A percentile compares a stretch with the other conserved stretches of the same genome.
Evolutionary conservation across 2,113 vertebrate species (phyloP).

Genomic region (Beaufortia kweichowensis): DNA sequence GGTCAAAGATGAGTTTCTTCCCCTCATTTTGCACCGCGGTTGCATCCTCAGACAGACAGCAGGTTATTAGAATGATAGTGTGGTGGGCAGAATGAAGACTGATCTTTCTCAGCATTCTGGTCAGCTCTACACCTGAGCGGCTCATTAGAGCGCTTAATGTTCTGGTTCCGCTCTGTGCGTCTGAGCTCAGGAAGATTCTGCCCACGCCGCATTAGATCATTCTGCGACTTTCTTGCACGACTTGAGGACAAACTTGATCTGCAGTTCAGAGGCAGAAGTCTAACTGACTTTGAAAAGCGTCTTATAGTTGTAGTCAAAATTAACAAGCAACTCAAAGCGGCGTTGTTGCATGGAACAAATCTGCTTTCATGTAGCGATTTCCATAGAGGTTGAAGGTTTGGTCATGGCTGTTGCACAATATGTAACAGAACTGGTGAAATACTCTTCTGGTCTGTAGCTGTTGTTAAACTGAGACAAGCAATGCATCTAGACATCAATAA

Average conservation of each 20-base stretch:
- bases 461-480: constrained; percentile 44
- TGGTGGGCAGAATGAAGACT: constrained; percentile 6
- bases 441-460: constrained; percentile 39
- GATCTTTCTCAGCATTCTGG: constrained; percentile 44
- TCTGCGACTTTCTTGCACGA: constrained; percentile 31
- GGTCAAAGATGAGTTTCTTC: neutral
- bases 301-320: no score
- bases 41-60: constrained; percentile 5
- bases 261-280: constrained; percentile 1
- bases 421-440: constrained; percentile 33
- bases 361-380: no score
- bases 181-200: constrained; percentile 37
- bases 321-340: no score
- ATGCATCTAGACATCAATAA: constrained; percentile 38
- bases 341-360: no score
- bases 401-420: constrained; percentile 36
- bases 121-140: constrained; percentile 50
- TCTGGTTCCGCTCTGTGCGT: constrained; percentile 48
- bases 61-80: constrained; percentile 11
- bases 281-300: neutral
- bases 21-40: neutral
- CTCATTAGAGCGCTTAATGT: constrained; percentile 54
- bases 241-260: constrained; percentile 33
- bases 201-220: constrained; percentile 39
- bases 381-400: no score